phyloP scores from a whole-genome alignment of 2,797 vertebrate genomes.

The Lepus townsendii region DNA sequence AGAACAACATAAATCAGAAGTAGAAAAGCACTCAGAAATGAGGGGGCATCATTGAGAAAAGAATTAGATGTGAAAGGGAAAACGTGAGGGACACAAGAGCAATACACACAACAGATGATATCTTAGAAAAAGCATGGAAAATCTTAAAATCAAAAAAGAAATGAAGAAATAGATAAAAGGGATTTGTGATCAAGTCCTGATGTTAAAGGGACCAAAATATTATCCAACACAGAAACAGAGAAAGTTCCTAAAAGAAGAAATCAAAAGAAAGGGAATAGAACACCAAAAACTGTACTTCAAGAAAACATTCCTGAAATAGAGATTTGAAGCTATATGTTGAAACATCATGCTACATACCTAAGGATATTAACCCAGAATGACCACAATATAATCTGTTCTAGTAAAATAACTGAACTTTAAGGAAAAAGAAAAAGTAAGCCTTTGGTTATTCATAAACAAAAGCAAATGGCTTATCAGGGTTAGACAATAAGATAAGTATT shows the following conservation, averaged over 20 bases:
- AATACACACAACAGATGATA: neutral
- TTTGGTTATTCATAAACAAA: neutral
- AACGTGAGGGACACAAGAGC: neutral
- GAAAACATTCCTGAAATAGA: neutral
- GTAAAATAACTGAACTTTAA: neutral
- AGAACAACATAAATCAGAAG: neutral
- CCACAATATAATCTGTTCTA: neutral
- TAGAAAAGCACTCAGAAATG: neutral
- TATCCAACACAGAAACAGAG: neutral
- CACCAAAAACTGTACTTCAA: neutral
- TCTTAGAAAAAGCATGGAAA: neutral
- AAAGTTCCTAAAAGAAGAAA: constrained; percentile 14
- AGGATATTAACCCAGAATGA: neutral
- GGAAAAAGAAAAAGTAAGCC: neutral
- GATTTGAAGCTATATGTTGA: neutral
- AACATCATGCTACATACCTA: neutral
- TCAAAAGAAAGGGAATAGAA: neutral
- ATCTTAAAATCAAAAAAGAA: neutral
- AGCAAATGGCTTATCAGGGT: neutral
- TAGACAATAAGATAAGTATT: neutral
- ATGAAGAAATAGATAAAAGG: neutral
- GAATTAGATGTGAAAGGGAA: neutral
- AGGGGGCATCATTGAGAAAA: neutral
- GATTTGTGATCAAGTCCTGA: neutral
- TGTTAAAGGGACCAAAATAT: neutral